Evolutionary conservation across 2,888 invertebrate species (phyloP).

Genomic region (Disparrhopalites patrizii): DNA sequence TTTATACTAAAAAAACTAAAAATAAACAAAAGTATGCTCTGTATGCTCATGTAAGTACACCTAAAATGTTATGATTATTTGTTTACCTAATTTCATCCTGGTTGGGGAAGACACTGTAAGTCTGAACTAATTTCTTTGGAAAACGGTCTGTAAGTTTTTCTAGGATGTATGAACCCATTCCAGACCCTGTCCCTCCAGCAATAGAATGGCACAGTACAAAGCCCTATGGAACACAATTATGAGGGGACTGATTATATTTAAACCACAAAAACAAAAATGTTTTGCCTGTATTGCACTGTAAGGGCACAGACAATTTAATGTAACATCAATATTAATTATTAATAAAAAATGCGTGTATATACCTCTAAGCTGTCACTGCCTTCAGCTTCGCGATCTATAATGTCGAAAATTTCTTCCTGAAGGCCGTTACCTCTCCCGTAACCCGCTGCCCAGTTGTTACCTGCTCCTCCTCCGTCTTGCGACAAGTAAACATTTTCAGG

Average conservation of each 20-base stretch:
- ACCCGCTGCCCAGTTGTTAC: slow-evolving; percentile 99
- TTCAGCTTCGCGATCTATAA: slow-evolving; percentile 96
- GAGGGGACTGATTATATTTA: not conserved
- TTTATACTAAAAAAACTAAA: not conserved
- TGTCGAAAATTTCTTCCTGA: slow-evolving; percentile 96
- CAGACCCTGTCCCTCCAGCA: slow-evolving; percentile 98
- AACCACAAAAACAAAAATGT: not conserved
- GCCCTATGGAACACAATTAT: slow-evolving; percentile 59
- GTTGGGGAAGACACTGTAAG: slow-evolving; percentile 99
- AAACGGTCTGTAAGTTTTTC: slow-evolving; percentile 87
- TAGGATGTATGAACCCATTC: slow-evolving; percentile 94
- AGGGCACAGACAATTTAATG: not conserved
- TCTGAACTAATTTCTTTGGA: slow-evolving; percentile 96
- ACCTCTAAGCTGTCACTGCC: slow-evolving; percentile 96
- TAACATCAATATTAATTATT: too few species aligned
- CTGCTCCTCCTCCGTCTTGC: slow-evolving; percentile 85
- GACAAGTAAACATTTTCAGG: slow-evolving; percentile 95
- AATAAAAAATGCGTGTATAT: too few species aligned
- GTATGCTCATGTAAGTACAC: not conserved
- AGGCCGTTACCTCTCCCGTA: slow-evolving; percentile 88
- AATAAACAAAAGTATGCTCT: not conserved
- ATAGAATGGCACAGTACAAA: slow-evolving; percentile 98
- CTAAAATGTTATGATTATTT: not conserved
- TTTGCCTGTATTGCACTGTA: not conserved
- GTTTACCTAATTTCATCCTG: slow-evolving; percentile 81